Evolutionary conservation across 2,113 vertebrate genomes (phyloP), one percentile per base, ranked within the genome.

Genomic region (Corythoichthys intestinalis): DNA sequence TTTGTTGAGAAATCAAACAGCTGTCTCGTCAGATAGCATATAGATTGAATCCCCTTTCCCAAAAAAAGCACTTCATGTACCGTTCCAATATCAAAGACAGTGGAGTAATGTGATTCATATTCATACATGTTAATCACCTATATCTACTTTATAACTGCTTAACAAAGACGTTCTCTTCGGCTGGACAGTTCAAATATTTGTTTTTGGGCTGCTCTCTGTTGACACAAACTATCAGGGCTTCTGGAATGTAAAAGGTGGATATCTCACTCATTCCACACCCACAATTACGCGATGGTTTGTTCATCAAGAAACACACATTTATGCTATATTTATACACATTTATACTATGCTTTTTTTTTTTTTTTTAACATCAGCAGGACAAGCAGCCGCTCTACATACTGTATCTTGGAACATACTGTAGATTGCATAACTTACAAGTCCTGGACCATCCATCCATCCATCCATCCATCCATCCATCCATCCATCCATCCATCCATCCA

Each of bases 111-210:
- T 41, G 10, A 20, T 54, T 44, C 34, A 54, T 17, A 15, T 8
- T 39, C 1, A 41, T 44, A 20, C 7, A 80, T 54, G 4, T 35
- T 20, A 3, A 6, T 8, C 28, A 6, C 6, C 15, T 15, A 65
- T 35, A 14, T 13, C 17, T 48, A 10, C 15, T 52, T 69, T 28
- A 28, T 28, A 37, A 14, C 39, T 58, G 6, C 46, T 4, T 15
- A 67, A 81, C 68, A 84, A 76, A 77, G 77, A 57, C 20, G 12
- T 17, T 50, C 57, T 54, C 54, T 71, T 48, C 28, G 52, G 6
- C 2, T 35, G 41, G n/a, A 53, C 52, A 59, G 54, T 53, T 76
- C 56, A 53, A 61, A 77, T 84, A 78, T 85, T 87, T 85, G 76
- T 74, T 75, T 75, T 73, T 75, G 38, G 78, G 11, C 28, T 70